Conservation (phyloP, 2,797 vertebrate species). For the Eulemur rubriventer region DNA sequence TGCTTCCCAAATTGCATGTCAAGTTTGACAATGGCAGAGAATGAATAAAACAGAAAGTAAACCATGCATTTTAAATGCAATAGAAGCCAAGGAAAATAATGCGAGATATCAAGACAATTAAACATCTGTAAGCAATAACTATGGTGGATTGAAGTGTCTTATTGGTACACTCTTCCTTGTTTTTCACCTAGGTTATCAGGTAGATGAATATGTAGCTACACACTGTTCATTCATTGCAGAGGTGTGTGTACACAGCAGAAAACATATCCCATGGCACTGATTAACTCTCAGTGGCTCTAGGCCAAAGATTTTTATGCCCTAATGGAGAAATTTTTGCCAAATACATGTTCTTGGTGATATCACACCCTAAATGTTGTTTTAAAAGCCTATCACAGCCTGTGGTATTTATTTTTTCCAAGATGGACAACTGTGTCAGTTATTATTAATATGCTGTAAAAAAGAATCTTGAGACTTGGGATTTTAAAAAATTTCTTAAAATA, state of each 20-base stretch:
- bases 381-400: slow-evolving; percentile 80
- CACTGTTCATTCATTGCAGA: slow-evolving; percentile 83
- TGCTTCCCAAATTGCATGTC: slow-evolving; percentile 27
- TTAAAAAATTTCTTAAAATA: not conserved
- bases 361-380: slow-evolving; percentile 81
- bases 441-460: slow-evolving; percentile 80
- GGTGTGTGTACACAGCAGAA: slow-evolving; percentile 77
- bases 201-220: slow-evolving; percentile 84
- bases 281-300: slow-evolving; percentile 84
- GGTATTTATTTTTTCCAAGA: slow-evolving; percentile 83
- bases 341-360: slow-evolving; percentile 82
- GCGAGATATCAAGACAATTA: slow-evolving; percentile 57
- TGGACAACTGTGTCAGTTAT: slow-evolving; percentile 80
- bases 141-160: slow-evolving; percentile 67
- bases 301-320: slow-evolving; percentile 85
- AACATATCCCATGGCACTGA: slow-evolving; percentile 83
- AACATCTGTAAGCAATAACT: slow-evolving; percentile 40
- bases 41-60: slow-evolving; percentile 62
- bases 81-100: not conserved
- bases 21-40: slow-evolving; percentile 35
- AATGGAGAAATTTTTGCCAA: slow-evolving; percentile 84
- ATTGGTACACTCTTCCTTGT: slow-evolving; percentile 79
- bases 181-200: slow-evolving; percentile 83
- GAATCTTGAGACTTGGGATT: slow-evolving; percentile 63
- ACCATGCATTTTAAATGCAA: slow-evolving; percentile 40